Conservation (phyloP, 2,888 invertebrate genomes). For the Gari tellinella region DNA sequence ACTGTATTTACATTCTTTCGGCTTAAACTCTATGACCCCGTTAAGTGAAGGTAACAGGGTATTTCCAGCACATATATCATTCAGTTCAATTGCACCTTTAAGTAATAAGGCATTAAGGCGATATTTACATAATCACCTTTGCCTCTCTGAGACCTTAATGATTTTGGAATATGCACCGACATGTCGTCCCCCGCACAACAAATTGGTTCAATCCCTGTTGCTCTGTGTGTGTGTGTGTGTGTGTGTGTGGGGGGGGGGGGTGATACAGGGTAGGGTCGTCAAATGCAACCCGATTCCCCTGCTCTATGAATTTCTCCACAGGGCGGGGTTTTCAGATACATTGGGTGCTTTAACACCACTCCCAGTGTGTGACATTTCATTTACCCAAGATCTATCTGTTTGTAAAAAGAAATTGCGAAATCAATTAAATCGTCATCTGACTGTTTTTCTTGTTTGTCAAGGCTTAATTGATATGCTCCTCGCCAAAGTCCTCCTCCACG, state of each 20-base stretch:
- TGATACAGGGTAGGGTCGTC: too few species aligned
- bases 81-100: too few species aligned
- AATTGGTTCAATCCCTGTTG: background rate
- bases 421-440: background rate
- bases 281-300: too few species aligned
- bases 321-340: background rate
- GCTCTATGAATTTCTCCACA: too few species aligned
- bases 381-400: background rate
- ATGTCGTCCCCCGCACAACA: constrained; percentile 17
- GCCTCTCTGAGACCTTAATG: constrained; percentile 21
- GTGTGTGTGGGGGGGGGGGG: too few species aligned
- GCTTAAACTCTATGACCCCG: constrained; percentile 16
- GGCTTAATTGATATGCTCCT: too few species aligned
- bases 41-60: constrained; percentile 2
- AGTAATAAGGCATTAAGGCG: constrained; percentile 23
- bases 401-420: background rate
- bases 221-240: too few species aligned
- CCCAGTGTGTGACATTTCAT: background rate
- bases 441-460: background rate
- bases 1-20: too few species aligned
- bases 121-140: constrained; percentile 33
- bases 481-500: too few species aligned
- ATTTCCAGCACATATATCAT: constrained; percentile 17
- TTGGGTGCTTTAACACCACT: background rate
- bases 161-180: constrained; percentile 15